These are phyloP conservation scores for Varroa destructor DNA, from an alignment of 1,140 invertebrate species.

Conservation along the genomic window DNA sequence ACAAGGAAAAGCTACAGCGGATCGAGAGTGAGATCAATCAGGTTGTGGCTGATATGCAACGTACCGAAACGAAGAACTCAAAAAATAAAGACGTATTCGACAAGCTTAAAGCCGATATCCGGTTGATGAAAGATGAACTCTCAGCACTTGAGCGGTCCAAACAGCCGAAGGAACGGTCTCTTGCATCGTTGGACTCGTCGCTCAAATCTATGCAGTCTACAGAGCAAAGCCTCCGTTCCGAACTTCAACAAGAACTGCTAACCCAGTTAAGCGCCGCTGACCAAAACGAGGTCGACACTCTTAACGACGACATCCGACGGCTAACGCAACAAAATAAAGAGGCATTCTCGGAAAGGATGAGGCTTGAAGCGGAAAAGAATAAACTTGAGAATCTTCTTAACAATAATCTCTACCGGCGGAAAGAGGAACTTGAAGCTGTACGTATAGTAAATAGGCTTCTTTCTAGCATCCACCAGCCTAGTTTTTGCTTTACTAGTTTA, in stretches of 20 bases:
- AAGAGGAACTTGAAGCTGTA: constrained; percentile 63
- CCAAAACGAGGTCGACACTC: constrained; percentile 67
- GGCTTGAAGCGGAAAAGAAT: constrained; percentile 90
- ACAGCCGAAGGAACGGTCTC: constrained; percentile 79
- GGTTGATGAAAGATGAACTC: constrained; percentile 86
- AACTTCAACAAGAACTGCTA: constrained; percentile 61
- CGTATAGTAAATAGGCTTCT: constrained; percentile 24
- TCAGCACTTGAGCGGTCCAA: constrained; percentile 73
- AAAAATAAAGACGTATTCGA: constrained; percentile 92
- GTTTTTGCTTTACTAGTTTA: too few relatives aligned
- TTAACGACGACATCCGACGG: constrained; percentile 87
- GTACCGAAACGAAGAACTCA: constrained; percentile 90
- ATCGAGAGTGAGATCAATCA: constrained; percentile 79
- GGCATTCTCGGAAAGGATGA: constrained; percentile 83
- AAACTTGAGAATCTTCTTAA: constrained; percentile 91
- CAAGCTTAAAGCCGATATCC: constrained; percentile 86
- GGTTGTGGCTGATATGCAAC: constrained; percentile 89
- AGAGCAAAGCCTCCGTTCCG: constrained; percentile 74
- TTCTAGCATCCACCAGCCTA: too few relatives aligned
- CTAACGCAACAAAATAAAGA: constrained; percentile 91
- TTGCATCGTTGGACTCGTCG: constrained; percentile 76
- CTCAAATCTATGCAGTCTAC: constrained; percentile 90
- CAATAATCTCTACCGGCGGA: constrained; percentile 76
- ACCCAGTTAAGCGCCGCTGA: constrained; percentile 46
- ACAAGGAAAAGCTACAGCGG: constrained; percentile 67